Percentiles rank a stretch among this genome's conserved stretches.
Conservation (phyloP, 2,797 vertebrate species). For the Gallirallus australis region DNA sequence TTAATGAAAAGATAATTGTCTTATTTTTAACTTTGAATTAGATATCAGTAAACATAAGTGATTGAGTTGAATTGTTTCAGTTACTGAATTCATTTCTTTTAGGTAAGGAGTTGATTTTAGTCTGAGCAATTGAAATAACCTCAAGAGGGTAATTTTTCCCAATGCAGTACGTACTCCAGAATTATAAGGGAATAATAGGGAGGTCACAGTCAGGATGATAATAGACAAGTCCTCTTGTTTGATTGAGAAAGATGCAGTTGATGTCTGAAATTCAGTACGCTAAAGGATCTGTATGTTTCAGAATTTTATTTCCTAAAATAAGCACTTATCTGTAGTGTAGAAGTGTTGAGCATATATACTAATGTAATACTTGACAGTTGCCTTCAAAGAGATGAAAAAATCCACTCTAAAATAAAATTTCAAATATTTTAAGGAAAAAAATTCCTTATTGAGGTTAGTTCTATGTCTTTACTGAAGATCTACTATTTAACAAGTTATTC, state of each 20-base stretch:
- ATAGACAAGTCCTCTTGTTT: not conserved
- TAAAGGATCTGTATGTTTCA: not conserved
- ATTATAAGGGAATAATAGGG: conserved; percentile 18
- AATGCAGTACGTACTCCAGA: conserved; percentile 11
- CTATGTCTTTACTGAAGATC: not conserved
- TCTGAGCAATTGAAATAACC: not conserved
- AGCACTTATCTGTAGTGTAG: not conserved
- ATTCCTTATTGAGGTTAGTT: not conserved
- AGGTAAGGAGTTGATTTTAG: conserved; percentile 8
- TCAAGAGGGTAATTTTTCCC: conserved; percentile 23
- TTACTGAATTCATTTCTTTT: not conserved
- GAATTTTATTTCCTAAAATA: not conserved
- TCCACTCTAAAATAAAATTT: not conserved
- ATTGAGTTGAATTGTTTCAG: not conserved
- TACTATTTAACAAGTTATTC: not conserved
- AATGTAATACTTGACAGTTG: not conserved
- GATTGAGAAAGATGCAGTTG: not conserved
- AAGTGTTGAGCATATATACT: not conserved
- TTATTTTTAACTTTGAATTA: conserved; percentile 43
- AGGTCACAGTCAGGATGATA: not conserved
- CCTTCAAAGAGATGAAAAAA: not conserved
- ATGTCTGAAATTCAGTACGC: not conserved
- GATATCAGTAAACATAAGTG: not conserved
- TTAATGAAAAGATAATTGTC: not conserved
- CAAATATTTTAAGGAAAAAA: not conserved